Evolutionary conservation across 2,888 invertebrate species (phyloP), one percentile per base, ranked within the genome.

Genomic region (Merodon equestris): DNA sequence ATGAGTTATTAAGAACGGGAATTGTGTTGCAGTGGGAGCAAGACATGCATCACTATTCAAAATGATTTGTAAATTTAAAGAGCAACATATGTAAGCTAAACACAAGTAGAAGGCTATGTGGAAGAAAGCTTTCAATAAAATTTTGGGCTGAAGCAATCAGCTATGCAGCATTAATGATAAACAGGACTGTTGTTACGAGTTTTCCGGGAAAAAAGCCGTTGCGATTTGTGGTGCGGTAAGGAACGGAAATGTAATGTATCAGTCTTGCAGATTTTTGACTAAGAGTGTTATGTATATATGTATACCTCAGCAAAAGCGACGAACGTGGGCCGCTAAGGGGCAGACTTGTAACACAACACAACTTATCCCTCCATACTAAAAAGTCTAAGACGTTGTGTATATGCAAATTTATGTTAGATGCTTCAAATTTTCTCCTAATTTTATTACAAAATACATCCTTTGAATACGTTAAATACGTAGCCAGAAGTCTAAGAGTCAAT

Each of bases 81-180:
- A 9, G 7, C 10, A 5, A 9, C 5, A 36, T 36, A 10, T n/a
- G n/a, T n/a, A n/a, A 10, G 36, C 36, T 10, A 10, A 36, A 9
- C 7, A 10, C 36, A 36, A 36, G 5, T 36, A 36, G 7, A 5
- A 36, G 10, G 54, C 27, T 54, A 38, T 19, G 14, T 27, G 54
- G 34, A 54, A 54, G 54, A 18, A 36, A 56, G 12, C 42, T 53
- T 34, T 18, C 36, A 44, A 64, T 54, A 17, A 44, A 18, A 13
- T 53, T 54, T 15, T 64, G 47, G 47, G 54, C 56, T 40, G 66
- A 66, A 19, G 66, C 66, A 38, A 56, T 42, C 14, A 66, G 34
- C 18, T 48, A 38, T 18, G 66, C 56, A 12, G 56, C 48, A 12
- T 66, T 56, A 42, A 40, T 66, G 45, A 14, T 54, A 13, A 54